Conservation (phyloP, 1,140 invertebrate species). For the Scaptomyza graminum region DNA sequence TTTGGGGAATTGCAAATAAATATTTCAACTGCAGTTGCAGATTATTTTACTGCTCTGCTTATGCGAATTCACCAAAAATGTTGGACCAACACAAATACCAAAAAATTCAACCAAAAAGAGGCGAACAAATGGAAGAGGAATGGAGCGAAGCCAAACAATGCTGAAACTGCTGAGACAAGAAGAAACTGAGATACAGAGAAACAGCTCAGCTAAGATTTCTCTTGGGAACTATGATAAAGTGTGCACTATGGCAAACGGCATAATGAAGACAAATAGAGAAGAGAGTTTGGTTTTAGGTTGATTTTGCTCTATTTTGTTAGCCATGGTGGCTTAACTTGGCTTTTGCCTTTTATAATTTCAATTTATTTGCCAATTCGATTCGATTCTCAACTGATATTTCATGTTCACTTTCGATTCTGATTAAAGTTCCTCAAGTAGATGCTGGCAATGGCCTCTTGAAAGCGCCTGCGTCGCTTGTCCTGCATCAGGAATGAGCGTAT, state of each 20-base stretch:
- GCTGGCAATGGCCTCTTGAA: conserved; percentile 66
- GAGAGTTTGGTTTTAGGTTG: conserved; percentile 23
- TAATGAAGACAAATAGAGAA: conserved; percentile 71
- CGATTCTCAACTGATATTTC: conserved; percentile 24
- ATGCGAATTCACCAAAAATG: conserved; percentile 27
- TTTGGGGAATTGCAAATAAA: conserved; percentile 83
- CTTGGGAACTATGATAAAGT: conserved; percentile 70
- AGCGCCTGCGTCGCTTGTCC: conserved; percentile 61
- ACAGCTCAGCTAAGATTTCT: conserved; percentile 72
- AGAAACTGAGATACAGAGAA: conserved; percentile 16
- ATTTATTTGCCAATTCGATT: conserved; percentile 50
- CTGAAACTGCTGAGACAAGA: conserved; percentile 54
- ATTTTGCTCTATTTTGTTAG: conserved; percentile 5
- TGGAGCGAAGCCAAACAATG: conserved; percentile 43
- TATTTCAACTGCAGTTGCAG: conserved; percentile 82
- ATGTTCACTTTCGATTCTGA: conserved; percentile 61
- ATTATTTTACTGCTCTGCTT: conserved; percentile 67
- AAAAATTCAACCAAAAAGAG: conserved; percentile 9
- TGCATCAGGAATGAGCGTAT: conserved; percentile 58
- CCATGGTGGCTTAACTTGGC: conserved; percentile 24
- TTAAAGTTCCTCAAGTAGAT: conserved; percentile 68
- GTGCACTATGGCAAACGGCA: conserved; percentile 37
- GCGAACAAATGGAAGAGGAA: conserved; percentile 7
- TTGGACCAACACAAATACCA: conserved; percentile 21
- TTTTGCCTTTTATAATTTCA: conserved; percentile 64